Conservation (phyloP, 2,797 vertebrate genomes). For the Cottoperca gobio region DNA sequence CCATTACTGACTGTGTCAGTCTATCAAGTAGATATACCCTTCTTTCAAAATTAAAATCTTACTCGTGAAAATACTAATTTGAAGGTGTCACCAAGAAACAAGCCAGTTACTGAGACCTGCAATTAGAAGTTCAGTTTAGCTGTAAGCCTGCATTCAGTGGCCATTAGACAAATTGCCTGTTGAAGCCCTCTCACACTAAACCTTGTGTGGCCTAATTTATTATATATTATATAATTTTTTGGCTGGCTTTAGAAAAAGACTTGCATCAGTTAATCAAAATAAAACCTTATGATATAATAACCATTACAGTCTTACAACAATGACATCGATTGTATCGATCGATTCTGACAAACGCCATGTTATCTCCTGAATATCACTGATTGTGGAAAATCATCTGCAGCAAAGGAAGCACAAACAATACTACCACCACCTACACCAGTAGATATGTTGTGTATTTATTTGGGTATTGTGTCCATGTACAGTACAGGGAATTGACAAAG, state of each 20-base stretch:
- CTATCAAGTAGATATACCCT: background rate
- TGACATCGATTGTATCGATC: background rate
- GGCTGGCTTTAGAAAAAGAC: background rate
- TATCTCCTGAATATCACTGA: background rate
- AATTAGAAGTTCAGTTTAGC: background rate
- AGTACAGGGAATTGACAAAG: background rate
- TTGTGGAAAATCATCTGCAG: background rate
- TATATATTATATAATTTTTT: no score
- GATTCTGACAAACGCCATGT: background rate
- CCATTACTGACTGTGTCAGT: background rate
- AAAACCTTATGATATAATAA: background rate
- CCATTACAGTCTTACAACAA: background rate
- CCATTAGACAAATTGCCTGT: slow-evolving; percentile 5
- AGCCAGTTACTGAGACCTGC: background rate
- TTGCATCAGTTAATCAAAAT: slow-evolving; percentile 8
- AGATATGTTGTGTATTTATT: background rate
- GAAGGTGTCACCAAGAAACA: background rate
- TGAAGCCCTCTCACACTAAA: slow-evolving; percentile 11
- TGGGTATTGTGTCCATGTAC: background rate
- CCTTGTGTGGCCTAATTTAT: background rate
- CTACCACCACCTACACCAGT: background rate
- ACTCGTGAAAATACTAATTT: background rate
- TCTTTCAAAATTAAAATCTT: background rate
- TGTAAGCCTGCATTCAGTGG: slow-evolving; percentile 6
- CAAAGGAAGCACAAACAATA: background rate